Base-by-base conservation (phyloP, 2,888 invertebrate species). In the Chymomyza procnemis region DNA sequence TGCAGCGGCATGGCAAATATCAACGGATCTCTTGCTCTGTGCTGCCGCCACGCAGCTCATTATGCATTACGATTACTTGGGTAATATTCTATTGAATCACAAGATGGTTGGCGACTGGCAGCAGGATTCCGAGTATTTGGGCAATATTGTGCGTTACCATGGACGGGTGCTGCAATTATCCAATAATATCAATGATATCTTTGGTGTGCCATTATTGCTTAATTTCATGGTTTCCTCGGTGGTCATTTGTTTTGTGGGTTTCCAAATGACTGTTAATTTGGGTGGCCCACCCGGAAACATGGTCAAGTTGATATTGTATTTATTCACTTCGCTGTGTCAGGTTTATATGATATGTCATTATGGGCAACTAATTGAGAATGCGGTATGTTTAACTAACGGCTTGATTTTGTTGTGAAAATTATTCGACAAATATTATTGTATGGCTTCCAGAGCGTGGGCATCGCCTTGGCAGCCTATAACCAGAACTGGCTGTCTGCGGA, bases 171-270 rank as follows among this genome's bases (percentile, higher is more conserved):
- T 80, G 30, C 47, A 73, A 60, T 69, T 90, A 2, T 77, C 79
- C 1, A 65, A 71, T 0, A 59, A 77, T 4, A 66, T 90, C 0
- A 90, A 90, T 63, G 75, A 85, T 1, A 78, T 89, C 8, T 90
- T 90, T 58, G 89, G 89, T 0, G 67, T 89, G 0, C 85, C 90
- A 3, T 64, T 61, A 41, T 60, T 90, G 4, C 73, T 89, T 19
- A 90, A 89, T 71, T 87, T 89, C 64, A 61, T 88, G 26, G 84
- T 88, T 1, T 89, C 90, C 1, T 85, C 90, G 0, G 81, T 90
- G 62, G 80, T 89, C 30, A 88, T 90, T 64, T 90, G 90, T 61
- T 88, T 90, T 69, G 78, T 90, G 67, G 89, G 89, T 2, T 89
- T 90, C 59, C 88, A 90, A 71, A 75, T 87, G 69, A 89, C 88